Evolutionary conservation across 2,113 vertebrate species (phyloP), one percentile per base, ranked within the genome.

Genomic region (Chrysemys picta): DNA sequence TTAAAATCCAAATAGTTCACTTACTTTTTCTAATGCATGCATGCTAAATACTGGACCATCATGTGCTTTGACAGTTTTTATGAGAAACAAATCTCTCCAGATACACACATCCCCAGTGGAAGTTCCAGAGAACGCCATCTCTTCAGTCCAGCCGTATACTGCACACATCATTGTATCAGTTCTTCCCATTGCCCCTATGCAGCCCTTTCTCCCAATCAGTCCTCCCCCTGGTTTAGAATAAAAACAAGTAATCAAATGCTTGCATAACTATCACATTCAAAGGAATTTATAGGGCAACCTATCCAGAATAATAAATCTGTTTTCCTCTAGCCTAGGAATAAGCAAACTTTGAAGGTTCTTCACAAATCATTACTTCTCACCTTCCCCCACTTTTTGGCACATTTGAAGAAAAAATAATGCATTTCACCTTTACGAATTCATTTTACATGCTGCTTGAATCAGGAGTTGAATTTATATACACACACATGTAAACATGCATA

Each of bases 31-130:
- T 91, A 99, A 85, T 2, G 99, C 99, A 38, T 99, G 99, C 99
- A 99, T 99, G 95, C 99, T 99, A 98, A 99, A 99, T 93, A 99
- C 99, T 45, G 99, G 99, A 54, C 99, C 99, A 80, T 99, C 99
- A 11, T 99, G 99, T 54, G 99, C 99, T 98, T 99, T 99, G 94
- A 99, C 99, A 62, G 99, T 99, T 98, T 99, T 99, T 95, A 99
- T 98, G 89, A 99, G 98, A 97, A 99, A 99, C 97, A 99, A 97
- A 94, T 99, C 99, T 97, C 99, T 99, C 99, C 99, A 99, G 96
- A 99, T 99, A 97, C 99, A 99, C 96, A 99, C 99, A 93, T 99
- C 99, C 91, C 99, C 99, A 0, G 98, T 98, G 96, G 99, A 99
- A 22, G 99, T 99, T 90, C 99, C 99, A 59, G 99, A 99, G 96